These are phyloP conservation scores for Polypterus senegalus DNA, from an alignment of 2,113 vertebrate genomes.

Conservation along the genomic window DNA sequence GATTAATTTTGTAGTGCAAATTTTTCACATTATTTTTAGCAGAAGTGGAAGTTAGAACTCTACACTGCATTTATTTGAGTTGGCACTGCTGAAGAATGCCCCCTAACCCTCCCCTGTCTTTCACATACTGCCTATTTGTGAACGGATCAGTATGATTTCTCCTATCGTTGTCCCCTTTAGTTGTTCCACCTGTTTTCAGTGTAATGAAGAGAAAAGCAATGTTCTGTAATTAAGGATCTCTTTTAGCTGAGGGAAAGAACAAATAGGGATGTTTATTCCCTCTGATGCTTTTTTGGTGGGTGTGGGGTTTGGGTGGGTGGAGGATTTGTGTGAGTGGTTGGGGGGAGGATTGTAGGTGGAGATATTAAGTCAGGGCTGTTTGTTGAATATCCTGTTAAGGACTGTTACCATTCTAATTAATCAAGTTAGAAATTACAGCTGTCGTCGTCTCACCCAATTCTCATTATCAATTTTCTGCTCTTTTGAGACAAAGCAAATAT, in stretches of 20 bases:
- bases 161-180: constrained; percentile 35
- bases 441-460: constrained; percentile 66
- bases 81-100: too few species aligned
- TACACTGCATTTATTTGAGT: too few species aligned
- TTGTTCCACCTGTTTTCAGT: constrained; percentile 52
- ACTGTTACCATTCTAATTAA: constrained; percentile 93
- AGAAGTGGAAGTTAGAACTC: too few species aligned
- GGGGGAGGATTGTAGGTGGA: constrained; percentile 65
- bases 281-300: constrained; percentile 47
- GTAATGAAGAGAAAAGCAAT: constrained; percentile 93
- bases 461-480: constrained; percentile 93
- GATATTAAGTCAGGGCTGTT: constrained; percentile 80
- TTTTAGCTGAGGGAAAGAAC: constrained; percentile 97
- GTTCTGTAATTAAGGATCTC: constrained; percentile 99
- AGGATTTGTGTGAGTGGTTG: constrained; percentile 49
- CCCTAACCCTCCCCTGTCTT: constrained; percentile 17
- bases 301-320: constrained; percentile 26
- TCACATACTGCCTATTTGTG: constrained; percentile 21
- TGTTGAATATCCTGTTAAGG: constrained; percentile 81
- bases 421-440: constrained; percentile 97
- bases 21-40: too few species aligned
- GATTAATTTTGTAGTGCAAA: too few species aligned
- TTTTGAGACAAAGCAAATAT: constrained; percentile 98
- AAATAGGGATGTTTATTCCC: constrained; percentile 96
- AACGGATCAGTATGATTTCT: constrained; percentile 32